phyloP scores from a whole-genome alignment of 2,888 invertebrate species.

The Caenorhabditis sulstoni region DNA sequence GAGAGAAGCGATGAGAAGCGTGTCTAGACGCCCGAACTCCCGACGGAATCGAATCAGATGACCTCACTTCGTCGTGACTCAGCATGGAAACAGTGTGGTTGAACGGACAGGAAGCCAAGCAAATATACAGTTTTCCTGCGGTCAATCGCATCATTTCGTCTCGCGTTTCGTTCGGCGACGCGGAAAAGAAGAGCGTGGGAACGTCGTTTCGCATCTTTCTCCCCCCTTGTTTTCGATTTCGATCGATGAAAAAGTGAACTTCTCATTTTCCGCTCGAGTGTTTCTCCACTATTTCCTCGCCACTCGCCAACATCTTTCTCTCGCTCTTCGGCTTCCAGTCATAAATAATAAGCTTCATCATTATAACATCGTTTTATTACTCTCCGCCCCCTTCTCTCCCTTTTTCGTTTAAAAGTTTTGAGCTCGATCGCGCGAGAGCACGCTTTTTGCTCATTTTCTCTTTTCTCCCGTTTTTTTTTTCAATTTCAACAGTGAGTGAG shows the following conservation, averaged over 20 bases:
- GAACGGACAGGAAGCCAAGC: too few species aligned
- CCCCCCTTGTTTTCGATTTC: not conserved
- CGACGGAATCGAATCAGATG: too few species aligned
- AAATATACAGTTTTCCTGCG: too few species aligned
- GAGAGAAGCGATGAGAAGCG: too few species aligned
- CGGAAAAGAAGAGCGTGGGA: not conserved
- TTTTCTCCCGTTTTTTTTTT: not conserved
- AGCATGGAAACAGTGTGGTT: too few species aligned
- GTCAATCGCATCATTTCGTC: not conserved
- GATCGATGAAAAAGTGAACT: not conserved
- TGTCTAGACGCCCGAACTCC: too few species aligned
- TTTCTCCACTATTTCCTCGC: not conserved
- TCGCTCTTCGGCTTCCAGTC: conserved; percentile 23
- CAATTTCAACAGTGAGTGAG: conserved; percentile 7
- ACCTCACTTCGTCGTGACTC: too few species aligned
- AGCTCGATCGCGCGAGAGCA: not conserved
- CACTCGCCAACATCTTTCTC: not conserved
- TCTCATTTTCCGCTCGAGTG: not conserved
- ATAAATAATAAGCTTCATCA: conserved; percentile 55
- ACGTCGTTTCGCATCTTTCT: not conserved
- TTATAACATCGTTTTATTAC: conserved; percentile 52
- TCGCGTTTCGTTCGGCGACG: too few species aligned
- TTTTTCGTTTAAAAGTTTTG: conserved; percentile 19
- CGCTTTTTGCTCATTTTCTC: conserved; percentile 15
- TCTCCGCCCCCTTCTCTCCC: conserved; percentile 32